Percentiles rank a stretch among this genome's conserved stretches.
Conservation (phyloP, 1,140 invertebrate genomes). For the Centruroides vittatus region DNA sequence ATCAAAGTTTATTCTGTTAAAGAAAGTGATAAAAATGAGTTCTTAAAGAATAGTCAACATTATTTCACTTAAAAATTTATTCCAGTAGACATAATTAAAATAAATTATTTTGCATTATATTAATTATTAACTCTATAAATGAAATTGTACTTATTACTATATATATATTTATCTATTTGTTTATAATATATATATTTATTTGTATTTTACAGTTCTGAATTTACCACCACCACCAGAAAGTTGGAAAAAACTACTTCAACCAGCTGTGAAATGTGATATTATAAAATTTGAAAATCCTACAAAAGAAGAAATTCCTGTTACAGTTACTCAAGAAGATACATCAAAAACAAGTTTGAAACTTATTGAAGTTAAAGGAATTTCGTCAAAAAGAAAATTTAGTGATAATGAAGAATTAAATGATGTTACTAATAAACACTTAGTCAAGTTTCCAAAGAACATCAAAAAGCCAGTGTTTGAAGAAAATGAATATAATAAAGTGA, state of each 20-base stretch:
- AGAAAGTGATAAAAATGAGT: too few relatives aligned
- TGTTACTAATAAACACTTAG: constrained; percentile 10
- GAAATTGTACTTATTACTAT: too few relatives aligned
- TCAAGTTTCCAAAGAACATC: constrained; percentile 9
- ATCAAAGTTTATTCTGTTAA: too few relatives aligned
- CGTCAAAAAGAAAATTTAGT: constrained; percentile 18
- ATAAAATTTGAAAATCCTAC: background rate
- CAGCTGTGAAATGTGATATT: background rate
- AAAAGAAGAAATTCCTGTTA: constrained; percentile 2
- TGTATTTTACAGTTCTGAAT: constrained; percentile 14
- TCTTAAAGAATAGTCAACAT: too few relatives aligned
- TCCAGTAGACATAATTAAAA: too few relatives aligned
- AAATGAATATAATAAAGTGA: background rate
- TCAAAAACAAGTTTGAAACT: background rate
- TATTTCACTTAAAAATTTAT: too few relatives aligned
- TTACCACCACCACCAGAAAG: constrained; percentile 16
- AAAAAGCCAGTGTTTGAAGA: background rate
- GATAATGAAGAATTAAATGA: constrained; percentile 13
- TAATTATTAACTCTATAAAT: too few relatives aligned
- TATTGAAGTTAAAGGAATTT: background rate
- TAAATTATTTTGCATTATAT: too few relatives aligned
- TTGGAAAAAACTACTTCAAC: constrained; percentile 8
- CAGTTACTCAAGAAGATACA: background rate
- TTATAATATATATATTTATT: background rate
- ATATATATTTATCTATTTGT: too few relatives aligned